Percentiles rank a stretch among this genome's conserved stretches.
Evolutionary conservation across 2,888 invertebrate genomes (phyloP).

Genomic region (Coleophora flavipennella): DNA sequence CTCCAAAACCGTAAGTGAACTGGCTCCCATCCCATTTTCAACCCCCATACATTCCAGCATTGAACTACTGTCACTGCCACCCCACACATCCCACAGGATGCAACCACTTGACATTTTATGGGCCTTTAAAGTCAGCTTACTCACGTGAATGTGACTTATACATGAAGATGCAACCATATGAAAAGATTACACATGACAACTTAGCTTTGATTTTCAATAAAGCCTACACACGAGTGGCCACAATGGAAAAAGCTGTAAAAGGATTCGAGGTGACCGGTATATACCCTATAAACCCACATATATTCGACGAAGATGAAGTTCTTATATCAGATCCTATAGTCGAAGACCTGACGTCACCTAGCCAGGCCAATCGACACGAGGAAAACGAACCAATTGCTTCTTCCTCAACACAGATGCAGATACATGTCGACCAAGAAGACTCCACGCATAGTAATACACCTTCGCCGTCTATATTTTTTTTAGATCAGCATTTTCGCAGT

Average conservation of each 20-base stretch:
- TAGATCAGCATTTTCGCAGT: too few species aligned
- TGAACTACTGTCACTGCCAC: conserved; percentile 14
- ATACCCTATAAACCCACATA: conserved; percentile 16
- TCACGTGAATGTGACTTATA: conserved; percentile 21
- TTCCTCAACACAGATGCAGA: too few species aligned
- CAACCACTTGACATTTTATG: conserved; percentile 22
- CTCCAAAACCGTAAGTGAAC: too few species aligned
- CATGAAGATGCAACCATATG: conserved; percentile 3
- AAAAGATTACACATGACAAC: conserved; percentile 14
- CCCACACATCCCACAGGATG: conserved; percentile 18
- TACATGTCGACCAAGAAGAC: too few species aligned
- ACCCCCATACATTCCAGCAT: conserved; percentile 15
- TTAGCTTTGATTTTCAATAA: conserved; percentile 8
- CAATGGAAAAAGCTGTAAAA: conserved; percentile 8
- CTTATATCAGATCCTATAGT: neutral
- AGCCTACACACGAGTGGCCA: conserved; percentile 9
- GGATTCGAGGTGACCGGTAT: conserved; percentile 15
- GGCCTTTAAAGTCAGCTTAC: conserved; percentile 23
- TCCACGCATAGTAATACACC: too few species aligned
- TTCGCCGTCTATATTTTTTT: too few species aligned
- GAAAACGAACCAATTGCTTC: too few species aligned
- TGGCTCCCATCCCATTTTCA: conserved; percentile 16
- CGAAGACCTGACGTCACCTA: too few species aligned
- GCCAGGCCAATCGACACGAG: too few species aligned
- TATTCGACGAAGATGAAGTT: conserved; percentile 7